Base-by-base conservation (phyloP, 2,113 vertebrate species). In the Oryzias melastigma region DNA sequence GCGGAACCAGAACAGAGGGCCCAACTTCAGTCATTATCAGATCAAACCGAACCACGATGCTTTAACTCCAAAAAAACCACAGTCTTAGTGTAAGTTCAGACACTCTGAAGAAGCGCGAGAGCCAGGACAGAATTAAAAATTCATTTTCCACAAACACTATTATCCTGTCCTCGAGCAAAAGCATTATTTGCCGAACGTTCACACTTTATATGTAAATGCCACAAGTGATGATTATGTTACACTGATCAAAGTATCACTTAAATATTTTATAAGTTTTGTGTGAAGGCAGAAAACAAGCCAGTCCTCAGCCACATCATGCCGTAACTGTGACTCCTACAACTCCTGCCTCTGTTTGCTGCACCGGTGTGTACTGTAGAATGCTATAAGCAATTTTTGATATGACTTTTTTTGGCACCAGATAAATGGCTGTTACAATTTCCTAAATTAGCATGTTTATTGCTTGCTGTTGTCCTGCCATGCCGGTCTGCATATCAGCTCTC, bases 391-490 rank as follows among this genome's bases (percentile, higher is more conserved):
- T 71, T 84, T 84, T 56, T 78, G 62, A 73, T 61, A 69, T 54
- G 65, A 52, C 71, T 55, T 72, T 73, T 71, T 80, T 83, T 58
- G 60, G 64, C 75, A 75, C 17, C 58, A 57, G 83, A 90, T 88
- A 90, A 91, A 67, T 84, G 85, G 71, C 78, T 71, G 73, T 80
- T 81, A 78, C 79, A 84, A 73, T 78, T 70, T 64, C 65, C 77
- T 68, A 81, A 90, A 92, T 91, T 91, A 90, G 83, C 90, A 91
- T 92, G 90, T 90, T 90, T 91, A 91, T 91, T 91, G 78, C 86
- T 90, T 82, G 84, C 73, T 81, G 81, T 86, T 81, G 87, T 80
- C 78, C 75, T 44, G 81, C 75, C 68, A 84, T 71, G 72, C 78
- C 62, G 75, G 82, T 91, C 89, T 91, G 78, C 90, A 92, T 91